Base-by-base conservation (phyloP, 2,113 vertebrate species). In the Gracilinanus agilis region DNA sequence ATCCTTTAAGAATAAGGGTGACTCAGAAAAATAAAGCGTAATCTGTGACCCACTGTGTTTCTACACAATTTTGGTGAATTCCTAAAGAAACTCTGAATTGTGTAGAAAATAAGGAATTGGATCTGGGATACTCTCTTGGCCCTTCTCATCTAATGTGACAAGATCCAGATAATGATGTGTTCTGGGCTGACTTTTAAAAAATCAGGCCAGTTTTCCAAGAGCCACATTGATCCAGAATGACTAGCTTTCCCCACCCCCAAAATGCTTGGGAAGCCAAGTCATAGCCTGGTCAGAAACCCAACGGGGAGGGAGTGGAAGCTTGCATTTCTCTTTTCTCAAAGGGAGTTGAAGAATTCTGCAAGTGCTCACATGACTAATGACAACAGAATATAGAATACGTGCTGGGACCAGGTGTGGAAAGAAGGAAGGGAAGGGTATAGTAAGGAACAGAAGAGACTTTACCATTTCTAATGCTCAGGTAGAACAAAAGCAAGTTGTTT, bases 301-400 rank as follows among this genome's bases (percentile, higher is more conserved):
- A 90, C 10, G 89, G 49, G 89, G 89, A 90, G 89, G 89, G 89
- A 90, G 49, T 90, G 67, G 67, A 83, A 83, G 67, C 19, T 83
- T 53, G 44, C 89, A 90, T 90, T 90, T 44, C 44, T 90, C 89
- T 90, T 53, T 90, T 53, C 89, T 90, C 89, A 53, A 53, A 49
- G 89, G 44, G 89, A 24, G 49, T 29, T 27, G 49, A 53, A 49
- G 27, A 49, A 49, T 90, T 90, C 49, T 90, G 44, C 89, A 49
- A 90, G 89, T 53, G 49, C 25, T 90, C 89, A 49, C 44, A 90
- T 53, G 89, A 90, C 24, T 49, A 90, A 29, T 29, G 25, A 90
- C 89, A 90, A 90, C 27, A 44, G 89, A 90, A 53, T 90, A 53
- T 44, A 23, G 19, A 83, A 40, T 83, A 23, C 67, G 49, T 53